Base-by-base conservation (phyloP, 2,113 vertebrate species). In the Sminthopsis crassicaudata region DNA sequence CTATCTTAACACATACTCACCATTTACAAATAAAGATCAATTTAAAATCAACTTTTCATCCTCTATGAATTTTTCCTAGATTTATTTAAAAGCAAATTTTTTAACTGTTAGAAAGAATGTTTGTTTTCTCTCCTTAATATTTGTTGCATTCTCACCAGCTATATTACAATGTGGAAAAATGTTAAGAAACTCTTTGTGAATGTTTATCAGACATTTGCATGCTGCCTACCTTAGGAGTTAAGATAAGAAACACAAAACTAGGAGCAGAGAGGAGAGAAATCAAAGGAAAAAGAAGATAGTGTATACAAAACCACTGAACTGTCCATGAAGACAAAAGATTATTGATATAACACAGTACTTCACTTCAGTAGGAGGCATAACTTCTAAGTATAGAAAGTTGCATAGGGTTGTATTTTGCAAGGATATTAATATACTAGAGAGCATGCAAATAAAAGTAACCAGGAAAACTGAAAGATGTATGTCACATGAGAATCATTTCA, bases 111-210 rank as follows among this genome's bases (percentile, higher is more conserved):
- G 19, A 53, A 92, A 93, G 96, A 48, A 12, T 2, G 8, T 42
- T 84, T 42, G 7, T 9, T 16, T 22, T 54, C 9, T 90, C 51
- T 95, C 55, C 90, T 52, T 54, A 42, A 93, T 89, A 89, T 48
- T 48, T 48, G 4, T 53, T 94, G 42, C 91, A 24, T 30, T 57
- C 53, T 92, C 88, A 46, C 11, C 88, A 3, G 30, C 52, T 16
- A 46, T 0, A 4, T 55, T 90, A n/a, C 46, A 42, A 25, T 27
- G 91, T 26, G 25, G 93, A 94, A 94, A 95, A 90, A 55, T 19
- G 95, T 92, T 51, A 52, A 50, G 16, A 95, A 94, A 60, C 22
- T 88, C 46, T 46, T 50, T 92, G 7, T 84, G 67, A 84, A 36
- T 50, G 53, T 55, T 93, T 30, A 30, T 23, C 53, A 42, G 46